These are phyloP conservation scores for Drosophila infuscata DNA, from an alignment of 2,888 invertebrate genomes.

Conservation along the genomic window DNA sequence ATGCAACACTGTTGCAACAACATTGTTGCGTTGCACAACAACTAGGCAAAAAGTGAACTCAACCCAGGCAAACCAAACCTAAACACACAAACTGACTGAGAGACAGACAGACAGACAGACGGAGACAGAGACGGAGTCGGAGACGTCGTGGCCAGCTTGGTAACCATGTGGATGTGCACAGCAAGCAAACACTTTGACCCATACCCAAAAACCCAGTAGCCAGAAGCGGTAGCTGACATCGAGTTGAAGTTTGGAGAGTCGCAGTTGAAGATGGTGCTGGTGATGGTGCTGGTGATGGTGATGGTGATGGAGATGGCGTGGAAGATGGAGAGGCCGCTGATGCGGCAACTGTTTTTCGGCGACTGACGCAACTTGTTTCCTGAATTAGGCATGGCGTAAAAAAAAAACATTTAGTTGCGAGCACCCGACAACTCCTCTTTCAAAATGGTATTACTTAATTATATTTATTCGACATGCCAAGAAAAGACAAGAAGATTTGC, in stretches of 20 bases:
- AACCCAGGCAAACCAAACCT: constrained; percentile 13
- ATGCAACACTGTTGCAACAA: constrained; percentile 48
- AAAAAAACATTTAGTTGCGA: constrained; percentile 28
- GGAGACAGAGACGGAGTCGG: not conserved
- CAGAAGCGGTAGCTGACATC: constrained; percentile 41
- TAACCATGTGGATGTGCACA: constrained; percentile 19
- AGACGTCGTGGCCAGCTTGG: constrained; percentile 31
- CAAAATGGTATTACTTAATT: constrained; percentile 66
- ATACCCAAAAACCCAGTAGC: constrained; percentile 50
- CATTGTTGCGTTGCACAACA: constrained; percentile 36
- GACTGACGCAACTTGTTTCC: constrained; percentile 71
- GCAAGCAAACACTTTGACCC: constrained; percentile 59
- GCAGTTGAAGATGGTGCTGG: constrained; percentile 18
- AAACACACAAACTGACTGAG: not conserved
- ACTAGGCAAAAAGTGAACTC: constrained; percentile 15
- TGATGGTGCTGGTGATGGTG: constrained; percentile 27
- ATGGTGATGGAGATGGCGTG: constrained; percentile 13
- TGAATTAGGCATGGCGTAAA: constrained; percentile 56
- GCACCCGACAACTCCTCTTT: constrained; percentile 8
- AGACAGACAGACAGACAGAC: not conserved
- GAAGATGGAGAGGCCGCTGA: constrained; percentile 34
- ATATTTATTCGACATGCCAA: constrained; percentile 62
- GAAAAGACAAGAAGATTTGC: constrained; percentile 77
- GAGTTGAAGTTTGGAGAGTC: constrained; percentile 15
- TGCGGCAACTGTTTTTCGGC: constrained; percentile 27